Conservation (phyloP, 1,140 invertebrate genomes). For the Papilio helenus region DNA sequence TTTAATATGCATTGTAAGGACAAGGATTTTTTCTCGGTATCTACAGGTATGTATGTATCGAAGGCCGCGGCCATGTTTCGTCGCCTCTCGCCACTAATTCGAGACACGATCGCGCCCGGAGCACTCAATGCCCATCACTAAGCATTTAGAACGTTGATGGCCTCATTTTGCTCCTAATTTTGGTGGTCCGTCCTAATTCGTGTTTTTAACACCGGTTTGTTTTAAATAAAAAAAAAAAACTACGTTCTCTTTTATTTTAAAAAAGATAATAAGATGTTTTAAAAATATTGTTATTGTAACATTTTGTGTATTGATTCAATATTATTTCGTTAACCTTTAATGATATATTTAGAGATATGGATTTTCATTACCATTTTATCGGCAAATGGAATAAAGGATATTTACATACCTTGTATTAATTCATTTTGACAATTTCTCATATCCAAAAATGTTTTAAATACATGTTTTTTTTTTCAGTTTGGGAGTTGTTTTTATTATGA, state of each 20-base stretch:
- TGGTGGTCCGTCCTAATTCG: slow-evolving; percentile 33
- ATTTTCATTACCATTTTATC: background rate
- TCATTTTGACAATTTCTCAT: background rate
- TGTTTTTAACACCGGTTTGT: slow-evolving; percentile 25
- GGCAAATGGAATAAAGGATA: background rate
- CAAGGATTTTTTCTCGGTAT: background rate
- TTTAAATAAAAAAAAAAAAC: slow-evolving; percentile 28
- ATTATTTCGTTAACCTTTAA: background rate
- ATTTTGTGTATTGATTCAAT: background rate
- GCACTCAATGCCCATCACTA: slow-evolving; percentile 26
- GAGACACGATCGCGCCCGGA: slow-evolving; percentile 28
- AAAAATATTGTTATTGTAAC: background rate
- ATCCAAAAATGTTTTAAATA: background rate
- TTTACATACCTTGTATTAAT: background rate
- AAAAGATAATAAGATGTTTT: background rate
- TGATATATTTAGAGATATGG: no score
- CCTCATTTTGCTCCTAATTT: slow-evolving; percentile 37
- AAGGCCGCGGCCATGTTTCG: slow-evolving; percentile 17
- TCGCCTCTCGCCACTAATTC: slow-evolving; percentile 23
- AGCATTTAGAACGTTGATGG: slow-evolving; percentile 34
- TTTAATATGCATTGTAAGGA: background rate
- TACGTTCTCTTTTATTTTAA: slow-evolving; percentile 6
- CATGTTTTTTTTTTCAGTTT: background rate
- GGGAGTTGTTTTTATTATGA: background rate
- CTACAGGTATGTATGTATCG: background rate